Conservation (phyloP, 2,797 vertebrate species). For the Scyliorhinus canicula region DNA sequence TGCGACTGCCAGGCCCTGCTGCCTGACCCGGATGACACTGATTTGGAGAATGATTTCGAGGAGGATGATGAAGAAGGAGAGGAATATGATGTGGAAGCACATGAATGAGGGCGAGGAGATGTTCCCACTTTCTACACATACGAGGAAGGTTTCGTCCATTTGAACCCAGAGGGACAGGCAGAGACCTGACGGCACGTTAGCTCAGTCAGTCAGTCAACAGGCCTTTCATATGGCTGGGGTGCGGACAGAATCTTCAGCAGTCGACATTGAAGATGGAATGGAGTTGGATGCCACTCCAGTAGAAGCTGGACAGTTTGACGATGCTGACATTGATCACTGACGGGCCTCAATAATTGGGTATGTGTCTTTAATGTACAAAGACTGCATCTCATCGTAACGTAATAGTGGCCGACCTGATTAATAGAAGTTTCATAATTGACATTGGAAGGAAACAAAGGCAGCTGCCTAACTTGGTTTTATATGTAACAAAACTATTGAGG, state of each 20-base stretch:
- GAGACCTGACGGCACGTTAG: slow-evolving; percentile 87
- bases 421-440: not conserved
- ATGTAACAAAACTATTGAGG: not conserved
- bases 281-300: too few relatives aligned
- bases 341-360: not conserved
- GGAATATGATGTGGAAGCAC: too few relatives aligned
- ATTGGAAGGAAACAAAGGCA: not conserved
- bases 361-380: not conserved
- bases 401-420: not conserved
- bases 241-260: slow-evolving; percentile 69
- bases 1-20: too few relatives aligned
- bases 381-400: not conserved
- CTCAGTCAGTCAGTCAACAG: slow-evolving; percentile 75
- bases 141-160: slow-evolving; percentile 82
- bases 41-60: too few relatives aligned
- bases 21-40: too few relatives aligned
- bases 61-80: too few relatives aligned
- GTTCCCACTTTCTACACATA: slow-evolving; percentile 87
- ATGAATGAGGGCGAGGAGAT: slow-evolving; percentile 74
- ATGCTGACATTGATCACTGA: too few relatives aligned
- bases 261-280: slow-evolving; percentile 80
- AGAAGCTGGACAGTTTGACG: too few relatives aligned
- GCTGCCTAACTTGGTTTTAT: not conserved
- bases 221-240: slow-evolving; percentile 84
- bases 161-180: slow-evolving; percentile 87